Base-by-base conservation (phyloP, 2,797 vertebrate species). In the Gobionotothen gibberifrons region DNA sequence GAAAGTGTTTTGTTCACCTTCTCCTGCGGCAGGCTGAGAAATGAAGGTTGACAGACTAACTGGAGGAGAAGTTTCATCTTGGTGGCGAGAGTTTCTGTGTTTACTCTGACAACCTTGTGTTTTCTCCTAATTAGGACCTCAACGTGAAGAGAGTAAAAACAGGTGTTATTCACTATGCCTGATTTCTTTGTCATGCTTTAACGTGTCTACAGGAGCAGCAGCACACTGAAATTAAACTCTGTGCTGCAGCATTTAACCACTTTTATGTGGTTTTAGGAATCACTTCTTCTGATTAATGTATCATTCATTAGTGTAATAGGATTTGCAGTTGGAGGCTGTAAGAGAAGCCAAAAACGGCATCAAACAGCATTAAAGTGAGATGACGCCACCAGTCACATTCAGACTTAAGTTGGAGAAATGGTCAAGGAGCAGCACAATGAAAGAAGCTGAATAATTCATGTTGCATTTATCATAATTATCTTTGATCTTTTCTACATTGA, bases 81-180 rank as follows among this genome's bases (percentile, higher is more conserved):
- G 15, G 62, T 62, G 67, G 54, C 22, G 36, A 52, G 43, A 65
- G 74, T 61, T 56, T 47, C 19, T 59, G 60, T 59, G 60, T 82
- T 84, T 83, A 13, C 54, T 56, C n/a, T n/a, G n/a, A n/a, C n/a
- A n/a, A n/a, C n/a, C n/a, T n/a, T n/a, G n/a, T n/a, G n/a, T n/a
- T n/a, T n/a, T n/a, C 55, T 63, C 52, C 61, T 87, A 83, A 87
- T 90, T 78, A 87, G 75, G 56, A 69, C 16, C 64, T 82, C 65
- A 55, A 75, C 9, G 47, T 29, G 56, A 79, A 60, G 26, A 59
- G n/a, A 64, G 26, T 12, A 22, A 43, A 55, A 67, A 54, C 58
- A 52, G 65, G 61, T 79, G 73, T 77, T 69, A 52, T 72, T 65
- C 47, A 40, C 42, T 74, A 58, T 57, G 79, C 59, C 82, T 70